Base-by-base conservation (phyloP, 2,113 vertebrate species). In the Solenodon paradoxus region DNA sequence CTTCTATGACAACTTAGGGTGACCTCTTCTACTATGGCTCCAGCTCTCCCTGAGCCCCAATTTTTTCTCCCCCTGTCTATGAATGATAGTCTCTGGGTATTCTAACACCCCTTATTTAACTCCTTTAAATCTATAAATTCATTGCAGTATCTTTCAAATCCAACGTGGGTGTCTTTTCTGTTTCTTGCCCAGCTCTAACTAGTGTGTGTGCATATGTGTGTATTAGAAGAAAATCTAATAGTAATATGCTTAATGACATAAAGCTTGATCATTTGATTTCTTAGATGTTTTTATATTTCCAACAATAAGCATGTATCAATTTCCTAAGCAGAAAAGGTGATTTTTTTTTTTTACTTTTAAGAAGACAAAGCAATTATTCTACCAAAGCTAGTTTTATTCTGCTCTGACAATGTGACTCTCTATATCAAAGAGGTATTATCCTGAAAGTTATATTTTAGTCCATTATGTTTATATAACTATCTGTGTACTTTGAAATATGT, bases 301-400 rank as follows among this genome's bases (percentile, higher is more conserved):
- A 72, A 81, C 7, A 74, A 38, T 78, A 95, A 64, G 22, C 20
- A 32, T 68, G 13, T 38, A 69, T 30, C 38, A 10, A 90, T 51
- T 95, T 90, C 57, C 94, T 57, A 90, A 64, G 6, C 38, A 91
- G 32, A 66, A 40, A 53, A 77, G n/a, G 12, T 35, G 4, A 51
- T 19, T 45, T 80, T 78, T 81, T 80, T 78, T 81, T 78, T 90
- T 87, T 80, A 74, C 45, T 88, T 91, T 92, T 88, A 78, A 93
- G 35, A 78, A 82, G 63, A 84, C 28, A 88, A 57, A 74, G 71
- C 38, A 20, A 47, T 17, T 40, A 77, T 75, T 88, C 30, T 42
- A 64, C 12, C 59, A 96, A 59, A 38, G 55, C 55, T 94, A 51
- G 40, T 89, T 74, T 77, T 63, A 9, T 35, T 74, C 68, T 83